Evolutionary conservation across 2,888 invertebrate genomes (phyloP).

Genomic region (Ophion ventricosus): DNA sequence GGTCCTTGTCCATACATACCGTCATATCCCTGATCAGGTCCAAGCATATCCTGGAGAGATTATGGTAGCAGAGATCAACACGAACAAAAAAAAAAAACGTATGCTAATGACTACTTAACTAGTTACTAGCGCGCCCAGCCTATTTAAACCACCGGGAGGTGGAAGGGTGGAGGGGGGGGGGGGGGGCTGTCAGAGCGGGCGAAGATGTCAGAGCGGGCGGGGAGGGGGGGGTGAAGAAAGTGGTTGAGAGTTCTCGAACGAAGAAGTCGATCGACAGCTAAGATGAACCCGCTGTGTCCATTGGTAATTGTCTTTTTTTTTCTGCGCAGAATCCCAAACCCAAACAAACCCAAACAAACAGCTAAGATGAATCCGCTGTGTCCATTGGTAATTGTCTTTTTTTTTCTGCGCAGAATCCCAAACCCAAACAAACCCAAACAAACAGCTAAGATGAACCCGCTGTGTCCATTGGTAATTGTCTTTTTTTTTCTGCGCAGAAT

Average conservation of each 20-base stretch:
- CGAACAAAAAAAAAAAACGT: conserved; percentile 76
- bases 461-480: no score
- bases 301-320: no score
- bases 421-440: no score
- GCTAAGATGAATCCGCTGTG: no score
- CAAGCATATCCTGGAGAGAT: conserved; percentile 92
- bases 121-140: conserved; percentile 26
- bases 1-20: conserved; percentile 96
- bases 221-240: neutral
- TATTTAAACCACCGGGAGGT: neutral
- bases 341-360: no score
- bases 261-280: no score
- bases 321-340: no score
- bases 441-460: no score
- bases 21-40: conserved; percentile 96
- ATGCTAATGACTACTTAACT: conserved; percentile 44
- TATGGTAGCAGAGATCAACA: conserved; percentile 82
- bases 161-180: neutral
- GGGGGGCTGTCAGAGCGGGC: neutral
- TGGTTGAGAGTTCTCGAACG: neutral
- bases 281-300: no score
- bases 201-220: neutral
- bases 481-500: no score
- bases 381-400: no score
- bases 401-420: no score